Conservation (phyloP, 2,888 invertebrate species). For the Cotesia congregata region DNA sequence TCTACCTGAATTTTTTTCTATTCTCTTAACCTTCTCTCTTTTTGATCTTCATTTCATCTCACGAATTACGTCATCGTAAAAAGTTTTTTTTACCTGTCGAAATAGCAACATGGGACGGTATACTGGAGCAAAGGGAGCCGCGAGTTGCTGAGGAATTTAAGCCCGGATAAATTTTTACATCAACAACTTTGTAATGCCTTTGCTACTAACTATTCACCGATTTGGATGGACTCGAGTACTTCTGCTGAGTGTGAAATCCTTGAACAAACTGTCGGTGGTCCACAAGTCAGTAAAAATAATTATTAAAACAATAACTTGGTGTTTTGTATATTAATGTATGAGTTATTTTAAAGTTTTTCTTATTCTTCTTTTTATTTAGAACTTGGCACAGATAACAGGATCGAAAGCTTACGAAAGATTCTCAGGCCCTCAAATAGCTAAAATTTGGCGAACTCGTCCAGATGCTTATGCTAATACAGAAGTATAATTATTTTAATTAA, state of each 20-base stretch:
- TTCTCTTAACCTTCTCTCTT: constrained; percentile 15
- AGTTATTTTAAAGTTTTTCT: constrained; percentile 19
- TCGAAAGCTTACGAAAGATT: constrained; percentile 91
- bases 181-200: constrained; percentile 87
- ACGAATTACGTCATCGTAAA: constrained; percentile 24
- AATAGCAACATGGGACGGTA: constrained; percentile 96
- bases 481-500: constrained; percentile 71
- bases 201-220: constrained; percentile 84
- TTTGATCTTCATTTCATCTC: constrained; percentile 21
- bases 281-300: constrained; percentile 72
- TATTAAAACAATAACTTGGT: background rate
- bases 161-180: constrained; percentile 84
- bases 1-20: constrained; percentile 13
- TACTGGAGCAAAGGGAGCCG: constrained; percentile 91
- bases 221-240: constrained; percentile 97
- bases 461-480: constrained; percentile 83
- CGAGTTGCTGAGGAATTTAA: constrained; percentile 76
- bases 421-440: constrained; percentile 94
- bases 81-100: constrained; percentile 18
- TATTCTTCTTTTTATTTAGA: constrained; percentile 69
- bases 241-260: constrained; percentile 81
- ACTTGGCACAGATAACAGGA: constrained; percentile 85
- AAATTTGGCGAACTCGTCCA: constrained; percentile 81
- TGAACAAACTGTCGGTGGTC: constrained; percentile 86
- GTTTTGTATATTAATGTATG: constrained; percentile 25